A percentile compares a stretch with the other conserved stretches of the same genome.
Conservation (phyloP, 1,140 invertebrate genomes). For the Acromyrmex heyeri region DNA sequence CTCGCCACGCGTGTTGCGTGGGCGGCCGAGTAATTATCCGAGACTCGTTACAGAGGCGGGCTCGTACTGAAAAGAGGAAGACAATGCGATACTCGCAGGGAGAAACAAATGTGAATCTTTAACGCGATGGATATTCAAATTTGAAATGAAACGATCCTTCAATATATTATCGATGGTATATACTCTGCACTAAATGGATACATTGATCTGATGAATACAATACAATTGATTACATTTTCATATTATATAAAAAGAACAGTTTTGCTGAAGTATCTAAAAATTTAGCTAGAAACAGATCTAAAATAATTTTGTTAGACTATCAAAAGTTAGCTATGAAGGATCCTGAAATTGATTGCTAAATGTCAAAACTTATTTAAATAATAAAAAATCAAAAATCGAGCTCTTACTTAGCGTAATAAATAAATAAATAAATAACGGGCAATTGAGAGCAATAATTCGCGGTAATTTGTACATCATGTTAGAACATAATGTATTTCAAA, state of each 20-base stretch:
- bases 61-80: slow-evolving; percentile 21
- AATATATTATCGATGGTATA: background rate
- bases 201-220: background rate
- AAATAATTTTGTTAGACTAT: too few relatives aligned
- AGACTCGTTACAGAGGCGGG: slow-evolving; percentile 51
- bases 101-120: slow-evolving; percentile 16
- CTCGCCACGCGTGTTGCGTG: background rate
- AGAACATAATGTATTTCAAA: too few relatives aligned
- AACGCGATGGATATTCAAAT: slow-evolving; percentile 36
- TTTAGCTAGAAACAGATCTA: too few relatives aligned
- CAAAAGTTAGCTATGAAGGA: too few relatives aligned
- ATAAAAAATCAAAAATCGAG: too few relatives aligned
- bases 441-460: too few relatives aligned
- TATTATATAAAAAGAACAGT: background rate
- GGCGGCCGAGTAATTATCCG: slow-evolving; percentile 54
- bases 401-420: too few relatives aligned
- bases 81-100: slow-evolving; percentile 20
- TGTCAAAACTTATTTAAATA: too few relatives aligned
- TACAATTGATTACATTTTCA: background rate
- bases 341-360: too few relatives aligned
- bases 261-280: too few relatives aligned
- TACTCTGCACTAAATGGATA: background rate
- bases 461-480: too few relatives aligned
- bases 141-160: background rate
- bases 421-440: too few relatives aligned